phyloP scores from a whole-genome alignment of 2,888 invertebrate genomes.

The Seira ritae region DNA sequence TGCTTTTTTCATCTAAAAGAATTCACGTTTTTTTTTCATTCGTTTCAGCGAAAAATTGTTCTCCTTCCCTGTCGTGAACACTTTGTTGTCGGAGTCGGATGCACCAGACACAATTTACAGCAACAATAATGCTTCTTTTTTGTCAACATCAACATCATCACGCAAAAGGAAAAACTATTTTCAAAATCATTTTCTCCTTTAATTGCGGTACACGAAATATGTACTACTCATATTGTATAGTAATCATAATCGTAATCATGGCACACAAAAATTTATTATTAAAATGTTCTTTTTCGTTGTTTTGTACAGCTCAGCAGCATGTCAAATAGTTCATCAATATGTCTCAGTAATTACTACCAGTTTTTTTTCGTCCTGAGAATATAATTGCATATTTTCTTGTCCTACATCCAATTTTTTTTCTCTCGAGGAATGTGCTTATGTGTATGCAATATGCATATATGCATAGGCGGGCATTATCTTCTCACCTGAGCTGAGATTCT shows the following conservation, averaged over 20 bases:
- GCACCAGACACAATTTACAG: too few species aligned
- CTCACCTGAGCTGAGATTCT: background rate
- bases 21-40: conserved; percentile 16
- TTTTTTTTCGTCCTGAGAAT: too few species aligned
- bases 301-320: too few species aligned
- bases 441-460: too few species aligned
- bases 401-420: conserved; percentile 11
- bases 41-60: background rate
- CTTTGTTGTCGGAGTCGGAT: too few species aligned
- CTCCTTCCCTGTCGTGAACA: background rate
- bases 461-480: background rate
- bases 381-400: background rate
- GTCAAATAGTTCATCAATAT: too few species aligned
- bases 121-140: too few species aligned
- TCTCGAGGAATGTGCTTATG: too few species aligned
- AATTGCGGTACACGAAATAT: too few species aligned
- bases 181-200: background rate
- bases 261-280: conserved; percentile 3
- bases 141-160: too few species aligned
- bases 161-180: background rate
- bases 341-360: too few species aligned
- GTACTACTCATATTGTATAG: background rate
- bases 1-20: background rate
- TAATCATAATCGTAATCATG: background rate
- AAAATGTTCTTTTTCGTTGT: too few species aligned